phyloP scores from a whole-genome alignment of 2,113 vertebrate species.

The Callaeas wilsoni region DNA sequence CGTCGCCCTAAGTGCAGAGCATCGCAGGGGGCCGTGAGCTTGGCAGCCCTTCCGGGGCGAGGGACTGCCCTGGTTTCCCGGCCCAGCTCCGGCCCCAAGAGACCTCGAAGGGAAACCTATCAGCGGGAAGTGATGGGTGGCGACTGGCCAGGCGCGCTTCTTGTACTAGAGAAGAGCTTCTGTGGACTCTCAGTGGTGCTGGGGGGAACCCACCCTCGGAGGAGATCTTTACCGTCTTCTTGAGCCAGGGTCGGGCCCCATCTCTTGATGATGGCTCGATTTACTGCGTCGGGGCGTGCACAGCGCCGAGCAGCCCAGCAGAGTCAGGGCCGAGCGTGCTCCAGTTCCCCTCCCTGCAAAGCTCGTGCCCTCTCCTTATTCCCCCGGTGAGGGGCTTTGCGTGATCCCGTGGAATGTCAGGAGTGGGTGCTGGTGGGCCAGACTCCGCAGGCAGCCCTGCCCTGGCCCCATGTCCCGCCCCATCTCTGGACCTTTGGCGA shows the following conservation, averaged over 20 bases:
- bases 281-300: rapidly evolving
- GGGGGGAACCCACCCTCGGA: rapidly evolving
- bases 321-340: neutral
- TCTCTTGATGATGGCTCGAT: neutral
- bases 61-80: neutral
- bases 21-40: neutral
- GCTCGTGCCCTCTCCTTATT: rapidly evolving
- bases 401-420: neutral
- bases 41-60: neutral
- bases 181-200: neutral
- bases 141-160: neutral
- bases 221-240: no score
- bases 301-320: neutral
- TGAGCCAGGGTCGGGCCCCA: neutral
- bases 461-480: rapidly evolving
- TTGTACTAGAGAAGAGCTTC: neutral
- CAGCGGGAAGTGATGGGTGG: neutral
- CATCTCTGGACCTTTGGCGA: neutral
- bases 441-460: neutral
- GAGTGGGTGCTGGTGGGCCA: neutral
- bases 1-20: rapidly evolving
- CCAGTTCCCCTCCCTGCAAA: neutral
- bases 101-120: neutral
- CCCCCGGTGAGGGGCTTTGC: neutral
- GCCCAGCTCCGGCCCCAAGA: neutral